Conservation (phyloP, 2,888 invertebrate species). For the Hydraecia micacea region DNA sequence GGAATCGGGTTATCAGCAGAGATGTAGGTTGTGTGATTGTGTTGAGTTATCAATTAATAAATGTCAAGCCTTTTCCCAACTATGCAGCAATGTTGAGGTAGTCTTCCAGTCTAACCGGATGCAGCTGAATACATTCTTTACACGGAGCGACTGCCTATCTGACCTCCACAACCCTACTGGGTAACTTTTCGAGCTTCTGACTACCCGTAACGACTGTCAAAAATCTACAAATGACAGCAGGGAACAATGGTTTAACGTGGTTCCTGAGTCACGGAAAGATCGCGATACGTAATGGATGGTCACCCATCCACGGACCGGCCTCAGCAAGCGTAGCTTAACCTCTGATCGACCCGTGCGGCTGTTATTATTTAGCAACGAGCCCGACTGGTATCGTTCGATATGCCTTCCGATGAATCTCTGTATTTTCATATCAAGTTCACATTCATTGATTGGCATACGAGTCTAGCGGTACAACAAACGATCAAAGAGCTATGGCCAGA, state of each 20-base stretch:
- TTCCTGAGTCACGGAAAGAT: not conserved
- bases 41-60: not conserved
- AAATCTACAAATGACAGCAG: not conserved
- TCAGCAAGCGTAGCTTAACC: not conserved
- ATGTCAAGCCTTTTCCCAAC: not conserved
- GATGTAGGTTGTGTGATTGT: not conserved
- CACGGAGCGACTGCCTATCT: not conserved
- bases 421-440: not conserved
- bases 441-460: not conserved
- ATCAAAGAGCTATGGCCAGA: not conserved
- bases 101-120: not conserved
- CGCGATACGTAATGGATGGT: not conserved
- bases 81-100: not conserved
- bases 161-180: not conserved
- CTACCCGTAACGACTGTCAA: not conserved
- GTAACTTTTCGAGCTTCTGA: not conserved
- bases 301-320: not conserved
- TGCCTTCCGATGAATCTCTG: not conserved
- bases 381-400: not conserved
- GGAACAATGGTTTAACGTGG: not conserved
- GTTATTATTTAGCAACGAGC: not conserved
- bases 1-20: slow-evolving; percentile 11
- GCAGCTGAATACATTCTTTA: not conserved
- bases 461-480: not conserved
- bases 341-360: not conserved